Percentiles rank a stretch among this genome's conserved stretches.
Evolutionary conservation across 2,113 vertebrate species (phyloP).

Genomic region (Acrocephalus kingi): DNA sequence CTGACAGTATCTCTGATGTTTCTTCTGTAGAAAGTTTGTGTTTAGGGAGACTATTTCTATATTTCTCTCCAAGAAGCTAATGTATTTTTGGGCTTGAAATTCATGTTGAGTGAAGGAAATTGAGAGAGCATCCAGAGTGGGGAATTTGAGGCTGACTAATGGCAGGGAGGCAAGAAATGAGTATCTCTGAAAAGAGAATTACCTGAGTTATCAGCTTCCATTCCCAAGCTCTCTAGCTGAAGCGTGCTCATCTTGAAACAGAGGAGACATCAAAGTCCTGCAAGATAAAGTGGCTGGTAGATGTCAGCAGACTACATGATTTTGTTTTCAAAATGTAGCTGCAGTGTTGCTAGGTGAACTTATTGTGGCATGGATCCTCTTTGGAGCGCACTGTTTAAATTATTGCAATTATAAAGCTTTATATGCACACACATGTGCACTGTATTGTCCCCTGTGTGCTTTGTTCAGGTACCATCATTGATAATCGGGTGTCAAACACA

Average conservation of each 20-base stretch:
- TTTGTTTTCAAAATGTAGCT: not conserved
- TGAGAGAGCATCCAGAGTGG: not conserved
- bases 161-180: not conserved
- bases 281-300: not conserved
- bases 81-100: not conserved
- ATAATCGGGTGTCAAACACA: slow-evolving; percentile 58
- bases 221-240: not conserved
- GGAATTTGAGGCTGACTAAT: not conserved
- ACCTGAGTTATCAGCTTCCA: rapidly evolving
- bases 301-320: not conserved
- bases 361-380: not conserved
- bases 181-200: not conserved
- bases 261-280: not conserved
- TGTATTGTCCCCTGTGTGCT: not conserved
- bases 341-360: not conserved
- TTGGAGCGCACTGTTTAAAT: not conserved
- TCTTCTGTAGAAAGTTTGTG: not conserved
- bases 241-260: not conserved
- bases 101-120: not conserved
- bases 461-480: slow-evolving; percentile 69
- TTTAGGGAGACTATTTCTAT: not conserved
- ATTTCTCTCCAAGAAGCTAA: not conserved
- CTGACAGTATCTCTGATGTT: not conserved
- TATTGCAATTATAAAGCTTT: rapidly evolving
- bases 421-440: not conserved